A percentile compares a stretch with the other conserved stretches of the same genome.
phyloP scores from a whole-genome alignment of 2,797 vertebrate genomes.

The Pseudochirops corinnae region DNA sequence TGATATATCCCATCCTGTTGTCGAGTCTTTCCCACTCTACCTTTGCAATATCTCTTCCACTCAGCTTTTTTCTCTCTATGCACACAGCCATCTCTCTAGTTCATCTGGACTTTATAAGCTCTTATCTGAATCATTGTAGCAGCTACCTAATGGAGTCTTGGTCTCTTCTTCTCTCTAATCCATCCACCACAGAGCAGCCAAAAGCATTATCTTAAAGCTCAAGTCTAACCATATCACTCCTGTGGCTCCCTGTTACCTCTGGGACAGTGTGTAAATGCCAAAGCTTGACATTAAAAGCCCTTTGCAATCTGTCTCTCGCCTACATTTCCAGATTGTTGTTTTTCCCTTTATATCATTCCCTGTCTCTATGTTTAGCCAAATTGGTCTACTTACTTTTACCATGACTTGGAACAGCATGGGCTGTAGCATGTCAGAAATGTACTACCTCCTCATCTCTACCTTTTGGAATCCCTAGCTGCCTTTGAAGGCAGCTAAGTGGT shows the following conservation, averaged over 20 bases:
- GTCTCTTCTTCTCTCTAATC: background rate
- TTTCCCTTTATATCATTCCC: background rate
- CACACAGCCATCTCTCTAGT: background rate
- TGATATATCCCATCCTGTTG: background rate
- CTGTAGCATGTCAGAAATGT: background rate
- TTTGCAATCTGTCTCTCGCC: background rate
- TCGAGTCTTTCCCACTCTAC: background rate
- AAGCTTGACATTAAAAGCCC: background rate
- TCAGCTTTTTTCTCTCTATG: background rate
- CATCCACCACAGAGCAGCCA: background rate
- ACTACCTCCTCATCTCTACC: background rate
- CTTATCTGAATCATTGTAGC: background rate
- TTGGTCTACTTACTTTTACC: background rate
- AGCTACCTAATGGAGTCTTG: background rate
- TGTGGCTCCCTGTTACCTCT: background rate
- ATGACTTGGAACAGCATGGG: background rate
- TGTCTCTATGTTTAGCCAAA: background rate
- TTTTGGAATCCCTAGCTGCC: background rate
- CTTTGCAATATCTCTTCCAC: background rate
- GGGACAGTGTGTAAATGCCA: background rate
- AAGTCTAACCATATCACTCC: background rate
- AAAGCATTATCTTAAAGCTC: background rate
- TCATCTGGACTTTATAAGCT: background rate
- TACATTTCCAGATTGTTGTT: background rate
- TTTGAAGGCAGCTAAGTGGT: too few relatives aligned